Base-by-base conservation (phyloP, 2,888 invertebrate genomes). In the Lypha dubia region DNA sequence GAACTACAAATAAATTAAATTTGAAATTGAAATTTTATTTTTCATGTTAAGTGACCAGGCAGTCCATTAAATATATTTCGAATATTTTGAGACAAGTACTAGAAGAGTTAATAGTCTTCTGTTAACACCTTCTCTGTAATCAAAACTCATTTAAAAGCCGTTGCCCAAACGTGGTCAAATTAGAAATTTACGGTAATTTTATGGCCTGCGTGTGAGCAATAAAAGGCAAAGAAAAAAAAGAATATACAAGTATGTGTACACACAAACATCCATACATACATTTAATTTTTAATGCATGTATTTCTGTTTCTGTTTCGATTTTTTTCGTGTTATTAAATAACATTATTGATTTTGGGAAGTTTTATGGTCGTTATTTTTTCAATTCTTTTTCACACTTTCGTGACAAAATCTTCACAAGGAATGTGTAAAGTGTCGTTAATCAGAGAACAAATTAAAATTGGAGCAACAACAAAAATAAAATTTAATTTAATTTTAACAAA, bases 371-470 rank as follows among this genome's bases (percentile, higher is more conserved):
- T 56, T 56, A 20, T 56, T 56, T 28, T 28, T 28, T 28, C 6
- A 3, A 4, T 56, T 56, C 20, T 28, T 56, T 56, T 56, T 28
- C 56, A 28, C 28, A n/a, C 28, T 53, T 24, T 28, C 28, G 28
- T 56, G 56, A 28, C 28, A 56, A 7, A 56, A 28, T 28, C 28
- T 8, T 3, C 28, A 56, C 56, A 56, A 28, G n/a, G 28, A 56
- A 56, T 56, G n/a, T 28, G 28, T 28, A 28, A 56, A 28, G 24
- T 28, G 53, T 24, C 53, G n/a, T 56, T 56, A 28, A 56, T 56
- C 24, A 13, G n/a, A 28, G n/a, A 56, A 56, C n/a, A 56, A 28
- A 7, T 56, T 56, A 28, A 56, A 56, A 56, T 56, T 56, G 56
- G 56, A 56, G 56, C 28, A 56, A 56, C 28, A 56, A 28, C 3